phyloP scores from a whole-genome alignment of 1,140 invertebrate species.

The Chrysopa pallens region DNA sequence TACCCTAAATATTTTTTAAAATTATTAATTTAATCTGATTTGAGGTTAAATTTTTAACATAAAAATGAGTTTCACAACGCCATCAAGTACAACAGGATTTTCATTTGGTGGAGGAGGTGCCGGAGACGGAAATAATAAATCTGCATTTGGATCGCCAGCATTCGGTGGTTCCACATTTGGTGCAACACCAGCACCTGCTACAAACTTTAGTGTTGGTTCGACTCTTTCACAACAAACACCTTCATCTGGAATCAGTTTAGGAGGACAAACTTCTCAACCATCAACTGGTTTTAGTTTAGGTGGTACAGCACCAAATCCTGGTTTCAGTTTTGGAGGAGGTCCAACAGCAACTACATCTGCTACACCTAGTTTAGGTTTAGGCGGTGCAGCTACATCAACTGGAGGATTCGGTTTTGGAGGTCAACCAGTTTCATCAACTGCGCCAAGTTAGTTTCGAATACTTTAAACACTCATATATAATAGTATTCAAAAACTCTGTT shows the following conservation, averaged over 20 bases:
- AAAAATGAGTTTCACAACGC: too few species aligned
- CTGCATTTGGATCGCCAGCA: too few species aligned
- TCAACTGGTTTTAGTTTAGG: background rate
- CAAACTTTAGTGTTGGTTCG: too few species aligned
- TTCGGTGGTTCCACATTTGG: too few species aligned
- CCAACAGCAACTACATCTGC: conserved; percentile 11
- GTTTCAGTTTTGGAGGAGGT: conserved; percentile 18
- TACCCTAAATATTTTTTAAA: too few species aligned
- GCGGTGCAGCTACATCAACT: conserved; percentile 9
- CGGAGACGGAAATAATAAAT: too few species aligned
- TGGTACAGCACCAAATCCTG: conserved; percentile 14
- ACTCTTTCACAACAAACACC: background rate
- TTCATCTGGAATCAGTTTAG: background rate
- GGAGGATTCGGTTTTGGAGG: conserved; percentile 14
- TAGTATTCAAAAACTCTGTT: conserved; percentile 1
- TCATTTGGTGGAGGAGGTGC: too few species aligned
- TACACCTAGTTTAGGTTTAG: conserved; percentile 14
- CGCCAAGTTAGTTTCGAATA: conserved; percentile 6
- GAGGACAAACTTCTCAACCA: background rate
- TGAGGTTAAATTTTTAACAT: too few species aligned
- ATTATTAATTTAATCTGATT: too few species aligned
- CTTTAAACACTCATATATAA: conserved; percentile 1
- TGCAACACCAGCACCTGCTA: too few species aligned
- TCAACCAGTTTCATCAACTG: conserved; percentile 7
- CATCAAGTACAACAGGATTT: too few species aligned